phyloP scores from a whole-genome alignment of 2,113 vertebrate genomes.

The Spilogale gracilis region DNA sequence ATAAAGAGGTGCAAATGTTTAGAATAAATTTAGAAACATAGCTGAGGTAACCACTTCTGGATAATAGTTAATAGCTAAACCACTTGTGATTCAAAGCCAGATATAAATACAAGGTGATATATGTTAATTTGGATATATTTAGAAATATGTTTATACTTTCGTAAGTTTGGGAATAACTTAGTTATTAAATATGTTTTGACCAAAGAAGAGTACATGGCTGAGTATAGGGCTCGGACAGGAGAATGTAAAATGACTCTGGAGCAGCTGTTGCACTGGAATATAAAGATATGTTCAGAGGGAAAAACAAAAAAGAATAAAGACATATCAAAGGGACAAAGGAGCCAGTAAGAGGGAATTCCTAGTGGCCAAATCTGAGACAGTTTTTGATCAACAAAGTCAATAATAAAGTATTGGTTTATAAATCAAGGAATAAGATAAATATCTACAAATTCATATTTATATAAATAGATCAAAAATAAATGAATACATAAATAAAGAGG shows the following conservation, averaged over 20 bases:
- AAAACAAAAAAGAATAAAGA: background rate
- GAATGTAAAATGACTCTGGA: background rate
- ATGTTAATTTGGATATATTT: conserved; percentile 65
- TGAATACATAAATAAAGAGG: background rate
- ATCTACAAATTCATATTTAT: background rate
- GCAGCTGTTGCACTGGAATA: background rate
- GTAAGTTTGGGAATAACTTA: conserved; percentile 68
- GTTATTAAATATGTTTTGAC: conserved; percentile 42
- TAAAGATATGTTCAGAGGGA: background rate
- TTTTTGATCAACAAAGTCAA: background rate
- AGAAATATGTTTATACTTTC: conserved; percentile 69
- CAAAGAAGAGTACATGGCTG: background rate
- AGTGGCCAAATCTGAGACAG: background rate
- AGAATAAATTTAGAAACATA: conserved; percentile 71
- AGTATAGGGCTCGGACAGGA: background rate
- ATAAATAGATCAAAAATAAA: background rate
- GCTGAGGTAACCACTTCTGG: conserved; percentile 59
- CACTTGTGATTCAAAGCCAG: conserved; percentile 38
- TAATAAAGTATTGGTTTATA: background rate
- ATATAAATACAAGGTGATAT: conserved; percentile 75
- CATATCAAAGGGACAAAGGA: background rate
- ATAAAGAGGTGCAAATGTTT: conserved; percentile 48
- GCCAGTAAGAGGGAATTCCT: background rate
- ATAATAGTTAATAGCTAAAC: conserved; percentile 70
- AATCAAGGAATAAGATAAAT: background rate